Base-by-base conservation (phyloP, 2,113 vertebrate genomes). In the Meles meles region DNA sequence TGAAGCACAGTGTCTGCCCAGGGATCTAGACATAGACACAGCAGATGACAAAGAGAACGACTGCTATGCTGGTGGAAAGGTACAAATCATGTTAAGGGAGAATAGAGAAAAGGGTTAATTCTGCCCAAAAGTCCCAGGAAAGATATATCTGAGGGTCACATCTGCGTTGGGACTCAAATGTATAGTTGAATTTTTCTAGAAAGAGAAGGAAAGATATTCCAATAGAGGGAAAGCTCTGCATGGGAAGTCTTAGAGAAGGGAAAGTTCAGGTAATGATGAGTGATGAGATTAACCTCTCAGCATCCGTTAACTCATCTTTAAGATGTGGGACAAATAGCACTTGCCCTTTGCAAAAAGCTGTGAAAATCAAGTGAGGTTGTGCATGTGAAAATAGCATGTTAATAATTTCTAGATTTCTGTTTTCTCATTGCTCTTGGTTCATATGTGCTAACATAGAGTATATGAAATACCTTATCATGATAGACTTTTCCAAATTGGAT, bases 151-250 rank as follows among this genome's bases (percentile, higher is more conserved):
- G 63, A 92, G 34, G 49, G 44, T 90, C 14, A 79, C 31, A 82
- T 89, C 39, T 87, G 80, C 72, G 67, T 42, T 81, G 20, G 7
- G 47, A 74, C 92, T 90, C 89, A 77, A 83, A 89, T 8, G 34
- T 86, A 72, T 86, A 88, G 87, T 94, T 95, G 92, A 76, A 82
- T 71, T 77, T 97, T 92, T 82, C 57, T 94, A 89, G 63, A 88
- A 57, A 55, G 57, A 96, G 90, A 83, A 90, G 74, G 61, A 80
- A 87, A 74, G 34, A 67, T 93, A 77, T 20, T 74, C 31, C 6
- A 87, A 0, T 71, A 77, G 77, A 90, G 42, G n/a, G 21, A 89
- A 96, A 47, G 77, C 55, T 74, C 59, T 67, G 34, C 52, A 61
- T 8, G 52, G 55, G n/a, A 95, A 92, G 61, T 92, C 42, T 47